Percentiles rank a stretch among this genome's conserved stretches.
Conservation (phyloP, 2,113 vertebrate genomes). For the Eonycteris spelaea region DNA sequence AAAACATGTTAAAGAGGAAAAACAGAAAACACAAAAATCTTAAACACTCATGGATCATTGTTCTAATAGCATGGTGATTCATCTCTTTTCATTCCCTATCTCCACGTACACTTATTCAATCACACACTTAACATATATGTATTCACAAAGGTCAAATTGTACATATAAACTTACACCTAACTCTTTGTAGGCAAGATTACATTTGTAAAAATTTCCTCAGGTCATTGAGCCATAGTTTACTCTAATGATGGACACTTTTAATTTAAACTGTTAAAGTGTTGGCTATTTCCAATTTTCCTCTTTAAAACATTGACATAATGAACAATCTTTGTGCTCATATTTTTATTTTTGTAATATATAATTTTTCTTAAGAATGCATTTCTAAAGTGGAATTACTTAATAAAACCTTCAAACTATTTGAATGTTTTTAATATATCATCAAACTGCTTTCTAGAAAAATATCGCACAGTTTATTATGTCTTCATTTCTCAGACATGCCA, state of each 20-base stretch:
- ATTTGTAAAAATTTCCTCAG: neutral
- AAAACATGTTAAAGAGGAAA: neutral
- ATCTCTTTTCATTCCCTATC: neutral
- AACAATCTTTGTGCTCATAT: neutral
- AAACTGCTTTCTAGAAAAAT: neutral
- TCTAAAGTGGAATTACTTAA: neutral
- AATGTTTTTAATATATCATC: neutral
- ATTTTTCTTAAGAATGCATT: neutral
- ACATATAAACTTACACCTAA: neutral
- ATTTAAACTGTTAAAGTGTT: neutral
- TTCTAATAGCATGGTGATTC: neutral
- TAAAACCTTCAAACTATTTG: neutral
- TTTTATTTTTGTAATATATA: neutral
- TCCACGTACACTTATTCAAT: neutral
- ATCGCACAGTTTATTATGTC: neutral
- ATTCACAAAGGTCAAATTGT: neutral
- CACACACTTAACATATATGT: neutral
- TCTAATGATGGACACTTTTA: neutral
- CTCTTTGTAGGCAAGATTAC: neutral
- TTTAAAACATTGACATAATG: neutral
- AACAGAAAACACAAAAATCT: neutral
- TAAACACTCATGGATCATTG: neutral
- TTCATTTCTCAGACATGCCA: neutral
- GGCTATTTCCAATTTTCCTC: neutral
- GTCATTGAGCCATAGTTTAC: neutral